Conservation (phyloP, 2,888 invertebrate genomes). For the Cacoxenus indagator region DNA sequence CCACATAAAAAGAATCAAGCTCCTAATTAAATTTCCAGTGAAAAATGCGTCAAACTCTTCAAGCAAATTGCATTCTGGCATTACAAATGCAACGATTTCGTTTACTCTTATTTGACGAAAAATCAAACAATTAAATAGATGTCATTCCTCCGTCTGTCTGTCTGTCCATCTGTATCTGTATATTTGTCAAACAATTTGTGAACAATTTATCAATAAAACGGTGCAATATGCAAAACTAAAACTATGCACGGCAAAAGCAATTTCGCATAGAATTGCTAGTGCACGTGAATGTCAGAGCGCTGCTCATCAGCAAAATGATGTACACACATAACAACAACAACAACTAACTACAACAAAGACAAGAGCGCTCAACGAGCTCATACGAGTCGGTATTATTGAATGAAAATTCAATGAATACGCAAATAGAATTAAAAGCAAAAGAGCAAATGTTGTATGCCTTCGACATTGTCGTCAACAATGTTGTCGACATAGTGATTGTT, state of each 20-base stretch:
- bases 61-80: too few species aligned
- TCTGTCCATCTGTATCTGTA: too few species aligned
- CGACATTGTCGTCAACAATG: slow-evolving; percentile 29
- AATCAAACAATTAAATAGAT: slow-evolving; percentile 8
- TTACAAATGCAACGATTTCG: too few species aligned
- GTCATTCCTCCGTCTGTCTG: not conserved
- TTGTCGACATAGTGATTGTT: not conserved
- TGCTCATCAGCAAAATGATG: not conserved
- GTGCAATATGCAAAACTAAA: slow-evolving; percentile 6
- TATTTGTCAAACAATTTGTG: slow-evolving; percentile 22
- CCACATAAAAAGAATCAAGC: too few species aligned
- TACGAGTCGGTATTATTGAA: slow-evolving; percentile 35
- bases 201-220: slow-evolving; percentile 25
- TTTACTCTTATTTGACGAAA: not conserved
- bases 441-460: slow-evolving; percentile 37
- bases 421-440: slow-evolving; percentile 27
- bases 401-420: slow-evolving; percentile 47
- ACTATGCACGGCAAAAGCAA: slow-evolving; percentile 6
- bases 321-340: not conserved
- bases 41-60: too few species aligned
- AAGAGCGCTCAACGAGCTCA: not conserved
- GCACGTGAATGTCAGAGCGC: not conserved
- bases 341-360: not conserved
- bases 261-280: not conserved
- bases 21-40: too few species aligned